Conservation (phyloP, 2,113 vertebrate species). For the Haplochromis burtoni region DNA sequence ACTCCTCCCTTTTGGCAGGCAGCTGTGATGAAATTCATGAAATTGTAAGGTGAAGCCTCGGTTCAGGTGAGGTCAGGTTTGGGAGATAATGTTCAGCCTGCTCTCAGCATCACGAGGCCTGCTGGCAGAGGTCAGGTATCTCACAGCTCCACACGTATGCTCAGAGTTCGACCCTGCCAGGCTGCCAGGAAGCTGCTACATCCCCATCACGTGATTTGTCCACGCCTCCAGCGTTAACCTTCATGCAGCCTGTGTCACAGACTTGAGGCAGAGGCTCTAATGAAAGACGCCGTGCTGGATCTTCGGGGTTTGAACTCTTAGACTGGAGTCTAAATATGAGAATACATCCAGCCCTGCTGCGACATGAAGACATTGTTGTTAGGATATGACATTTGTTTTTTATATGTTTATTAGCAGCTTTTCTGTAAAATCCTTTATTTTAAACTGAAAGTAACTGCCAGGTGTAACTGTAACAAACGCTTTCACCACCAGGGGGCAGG, state of each 20-base stretch:
- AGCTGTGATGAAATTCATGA: neutral
- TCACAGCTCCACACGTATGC: neutral
- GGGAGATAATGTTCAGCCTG: neutral
- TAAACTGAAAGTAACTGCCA: neutral
- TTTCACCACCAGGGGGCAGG: neutral
- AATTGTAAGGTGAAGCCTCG: neutral
- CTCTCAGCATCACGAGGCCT: neutral
- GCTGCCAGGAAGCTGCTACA: neutral
- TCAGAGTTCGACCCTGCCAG: neutral
- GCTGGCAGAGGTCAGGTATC: neutral
- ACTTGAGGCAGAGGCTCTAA: neutral
- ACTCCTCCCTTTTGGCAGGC: neutral
- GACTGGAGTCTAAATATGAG: neutral
- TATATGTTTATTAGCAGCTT: neutral
- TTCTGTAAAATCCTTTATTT: neutral
- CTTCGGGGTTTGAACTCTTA: neutral
- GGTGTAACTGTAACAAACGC: neutral
- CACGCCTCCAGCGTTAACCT: neutral
- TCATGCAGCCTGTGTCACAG: neutral
- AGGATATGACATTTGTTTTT: neutral
- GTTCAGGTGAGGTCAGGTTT: neutral
- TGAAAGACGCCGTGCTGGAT: neutral
- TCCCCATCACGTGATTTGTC: neutral
- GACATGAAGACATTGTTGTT: neutral
- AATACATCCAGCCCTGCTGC: neutral